Conservation (phyloP, 2,888 invertebrate species). For the Brachyptera risi region DNA sequence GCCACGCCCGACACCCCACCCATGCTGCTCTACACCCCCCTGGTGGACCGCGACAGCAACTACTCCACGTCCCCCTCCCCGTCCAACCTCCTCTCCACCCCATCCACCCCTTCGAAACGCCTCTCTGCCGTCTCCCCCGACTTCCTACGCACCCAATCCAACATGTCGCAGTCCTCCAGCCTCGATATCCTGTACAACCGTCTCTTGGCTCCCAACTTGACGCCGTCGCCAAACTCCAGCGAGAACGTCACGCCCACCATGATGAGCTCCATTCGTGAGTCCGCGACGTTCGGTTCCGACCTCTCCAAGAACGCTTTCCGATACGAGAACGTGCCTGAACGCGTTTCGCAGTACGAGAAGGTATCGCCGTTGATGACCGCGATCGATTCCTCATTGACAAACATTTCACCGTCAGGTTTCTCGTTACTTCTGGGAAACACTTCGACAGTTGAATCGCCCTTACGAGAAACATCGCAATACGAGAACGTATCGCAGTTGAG, state of each 20-base stretch:
- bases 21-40: constrained; percentile 35
- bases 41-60: constrained; percentile 33
- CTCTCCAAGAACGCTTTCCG: no score
- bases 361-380: no score
- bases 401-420: no score
- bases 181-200: constrained; percentile 17
- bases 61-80: constrained; percentile 25
- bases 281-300: background rate
- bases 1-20: constrained; percentile 38
- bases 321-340: no score
- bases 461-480: no score
- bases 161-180: constrained; percentile 18
- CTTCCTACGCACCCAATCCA: no score
- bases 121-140: background rate
- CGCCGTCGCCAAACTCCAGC: background rate
- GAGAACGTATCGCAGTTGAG: no score
- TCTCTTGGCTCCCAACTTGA: background rate
- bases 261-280: background rate
- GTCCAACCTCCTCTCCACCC: no score
- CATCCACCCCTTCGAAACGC: constrained; percentile 25
- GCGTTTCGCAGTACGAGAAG: no score
- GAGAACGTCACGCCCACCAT: constrained; percentile 5
- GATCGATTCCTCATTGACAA: no score
- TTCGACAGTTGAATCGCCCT: no score
- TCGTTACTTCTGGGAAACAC: no score